phyloP scores from a whole-genome alignment of 2,797 vertebrate species.

The Thamnophis elegans region DNA sequence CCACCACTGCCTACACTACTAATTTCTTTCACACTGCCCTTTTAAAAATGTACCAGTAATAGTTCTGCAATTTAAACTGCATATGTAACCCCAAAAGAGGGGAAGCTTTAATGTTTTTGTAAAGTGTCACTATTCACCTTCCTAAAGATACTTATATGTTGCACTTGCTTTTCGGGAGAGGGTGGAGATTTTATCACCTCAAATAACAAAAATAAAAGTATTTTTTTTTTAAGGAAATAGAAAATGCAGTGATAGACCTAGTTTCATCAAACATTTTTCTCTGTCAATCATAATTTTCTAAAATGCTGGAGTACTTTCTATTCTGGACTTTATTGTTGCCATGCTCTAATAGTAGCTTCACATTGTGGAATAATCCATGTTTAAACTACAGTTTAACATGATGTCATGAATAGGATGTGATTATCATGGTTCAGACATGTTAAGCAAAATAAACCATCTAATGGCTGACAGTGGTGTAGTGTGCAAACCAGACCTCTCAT shows the following conservation, averaged over 20 bases:
- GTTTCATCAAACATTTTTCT: not conserved
- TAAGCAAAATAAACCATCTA: not conserved
- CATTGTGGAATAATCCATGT: not conserved
- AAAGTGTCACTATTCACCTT: not conserved
- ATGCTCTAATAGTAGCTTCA: not conserved
- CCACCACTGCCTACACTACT: not conserved
- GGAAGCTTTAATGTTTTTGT: not conserved
- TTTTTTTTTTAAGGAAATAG: not conserved
- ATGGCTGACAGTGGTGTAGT: not conserved
- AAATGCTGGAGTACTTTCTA: not conserved
- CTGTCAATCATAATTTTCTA: not conserved
- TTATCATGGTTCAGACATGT: not conserved
- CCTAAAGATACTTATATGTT: not conserved
- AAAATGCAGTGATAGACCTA: not conserved
- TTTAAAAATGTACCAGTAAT: not conserved
- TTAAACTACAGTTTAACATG: not conserved
- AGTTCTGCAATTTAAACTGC: not conserved
- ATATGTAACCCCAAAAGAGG: not conserved
- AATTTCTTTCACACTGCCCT: accelerated
- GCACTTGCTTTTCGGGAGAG: not conserved
- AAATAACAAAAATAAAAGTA: not conserved
- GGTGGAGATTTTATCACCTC: not conserved
- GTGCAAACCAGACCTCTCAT: not conserved
- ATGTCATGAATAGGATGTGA: not conserved
- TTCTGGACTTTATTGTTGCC: not conserved